Percentiles rank a stretch among this genome's conserved stretches.
Evolutionary conservation across 2,888 invertebrate genomes (phyloP).

Genomic region (Synergus umbraculus): DNA sequence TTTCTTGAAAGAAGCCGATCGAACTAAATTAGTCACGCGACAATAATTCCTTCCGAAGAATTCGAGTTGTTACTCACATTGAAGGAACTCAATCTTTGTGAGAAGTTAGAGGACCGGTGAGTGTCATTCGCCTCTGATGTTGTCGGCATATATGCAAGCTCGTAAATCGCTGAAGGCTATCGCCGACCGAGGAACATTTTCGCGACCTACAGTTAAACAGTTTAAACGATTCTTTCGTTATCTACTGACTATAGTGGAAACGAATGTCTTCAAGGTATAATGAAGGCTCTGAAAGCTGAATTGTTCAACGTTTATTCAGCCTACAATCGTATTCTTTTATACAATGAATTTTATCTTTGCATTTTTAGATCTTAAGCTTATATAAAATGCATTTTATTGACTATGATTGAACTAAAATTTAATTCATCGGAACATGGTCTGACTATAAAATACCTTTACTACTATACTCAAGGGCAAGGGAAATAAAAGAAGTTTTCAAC

Average conservation of each 20-base stretch:
- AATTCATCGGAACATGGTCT: background rate
- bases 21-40: conserved; percentile 14
- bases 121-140: conserved; percentile 5
- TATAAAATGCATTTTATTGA: too few relatives aligned
- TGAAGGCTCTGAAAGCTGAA: background rate
- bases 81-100: background rate
- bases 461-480: background rate
- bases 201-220: background rate
- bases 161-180: conserved; percentile 12
- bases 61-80: background rate
- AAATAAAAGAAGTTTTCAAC: background rate
- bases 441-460: background rate
- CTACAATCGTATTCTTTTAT: background rate
- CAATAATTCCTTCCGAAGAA: conserved; percentile 3
- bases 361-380: too few relatives aligned
- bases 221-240: background rate
- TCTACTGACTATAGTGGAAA: background rate
- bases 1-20: background rate
- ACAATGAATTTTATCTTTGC: background rate
- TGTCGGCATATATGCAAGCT: background rate
- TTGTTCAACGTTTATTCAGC: background rate
- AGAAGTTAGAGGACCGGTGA: background rate
- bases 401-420: too few relatives aligned
- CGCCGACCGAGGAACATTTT: background rate
- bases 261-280: background rate